Base-by-base conservation (phyloP, 1,140 invertebrate genomes). In the Leptoteleia sp. region DNA sequence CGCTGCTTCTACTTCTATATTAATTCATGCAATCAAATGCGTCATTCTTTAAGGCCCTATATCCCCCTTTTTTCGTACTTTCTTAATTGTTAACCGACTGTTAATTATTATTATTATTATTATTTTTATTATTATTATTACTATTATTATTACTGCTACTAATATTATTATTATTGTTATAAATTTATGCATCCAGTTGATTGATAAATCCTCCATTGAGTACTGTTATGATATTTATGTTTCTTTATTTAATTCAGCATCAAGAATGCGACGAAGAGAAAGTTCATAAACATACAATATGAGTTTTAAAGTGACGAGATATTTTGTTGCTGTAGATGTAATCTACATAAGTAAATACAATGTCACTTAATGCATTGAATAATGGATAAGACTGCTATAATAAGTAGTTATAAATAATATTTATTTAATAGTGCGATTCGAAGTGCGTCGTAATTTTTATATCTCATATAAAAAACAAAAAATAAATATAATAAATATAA, bases 281-380 rank as follows among this genome's bases (percentile, higher is more conserved):
- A 72, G 68, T 62, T 72, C 31, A 62, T 72, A 62, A 62, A 62
- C 54, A 72, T 62, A 55, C 48, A 72, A 62, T 62, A 47, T 62
- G 48, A 35, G 11, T 47, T 55, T 54, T 37, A 27, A 52, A 71
- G 27, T 38, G 40, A 55, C 31, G 38, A 43, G 50, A 47, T 47
- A 47, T 38, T 38, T 57, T 68, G 29, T 48, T 42, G 12, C 16
- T 4, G 7, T 38, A 40, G 40, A 3, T 47, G 19, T 19, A 19
- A 47, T 57, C 9, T 57, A 27, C 64, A 68, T 68, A 67, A 50
- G 12, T 33, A 48, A 50, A 62, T 62, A 29, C 33, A 3, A 47
- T 47, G 16, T 40, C 31, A 11, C 40, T 43, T 43, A 43, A 35
- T 5, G 19, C 5, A 22, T 22, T 22, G 2, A 22, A 22, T 3